phyloP scores from a whole-genome alignment of 2,888 invertebrate genomes.

The Galerucella nymphaeae region DNA sequence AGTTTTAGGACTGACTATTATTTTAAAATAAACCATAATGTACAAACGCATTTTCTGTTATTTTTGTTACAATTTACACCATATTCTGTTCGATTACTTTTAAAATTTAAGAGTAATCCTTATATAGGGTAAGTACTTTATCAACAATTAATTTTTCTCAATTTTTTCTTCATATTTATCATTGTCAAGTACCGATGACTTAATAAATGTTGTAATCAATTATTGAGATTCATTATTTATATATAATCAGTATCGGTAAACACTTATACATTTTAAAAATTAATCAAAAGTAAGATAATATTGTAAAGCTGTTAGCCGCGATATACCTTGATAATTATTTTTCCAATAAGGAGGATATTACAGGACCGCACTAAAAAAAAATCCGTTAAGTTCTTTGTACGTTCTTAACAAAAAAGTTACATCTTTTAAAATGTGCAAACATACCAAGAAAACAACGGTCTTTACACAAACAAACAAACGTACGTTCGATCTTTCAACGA shows the following conservation, averaged over 20 bases:
- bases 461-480: too few relatives aligned
- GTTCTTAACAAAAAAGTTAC: constrained; percentile 11
- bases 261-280: not conserved
- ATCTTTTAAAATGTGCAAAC: constrained; percentile 27
- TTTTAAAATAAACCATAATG: not conserved
- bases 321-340: too few relatives aligned
- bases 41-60: not conserved
- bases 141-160: too few relatives aligned
- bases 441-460: constrained; percentile 37
- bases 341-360: not conserved
- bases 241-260: not conserved
- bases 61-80: not conserved
- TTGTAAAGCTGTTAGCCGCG: too few relatives aligned
- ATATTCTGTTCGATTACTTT: too few relatives aligned
- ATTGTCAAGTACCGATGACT: not conserved
- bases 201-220: not conserved
- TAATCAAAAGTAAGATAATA: too few relatives aligned
- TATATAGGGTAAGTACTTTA: too few relatives aligned
- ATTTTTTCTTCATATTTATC: too few relatives aligned
- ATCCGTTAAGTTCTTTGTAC: constrained; percentile 14
- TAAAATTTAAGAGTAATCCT: too few relatives aligned
- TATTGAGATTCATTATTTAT: not conserved
- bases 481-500: constrained; percentile 11
- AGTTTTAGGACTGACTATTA: not conserved
- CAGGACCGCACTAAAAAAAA: not conserved